These are phyloP conservation scores for Myrmecophaga tridactyla DNA, from an alignment of 2,113 vertebrate genomes.

Conservation along the genomic window DNA sequence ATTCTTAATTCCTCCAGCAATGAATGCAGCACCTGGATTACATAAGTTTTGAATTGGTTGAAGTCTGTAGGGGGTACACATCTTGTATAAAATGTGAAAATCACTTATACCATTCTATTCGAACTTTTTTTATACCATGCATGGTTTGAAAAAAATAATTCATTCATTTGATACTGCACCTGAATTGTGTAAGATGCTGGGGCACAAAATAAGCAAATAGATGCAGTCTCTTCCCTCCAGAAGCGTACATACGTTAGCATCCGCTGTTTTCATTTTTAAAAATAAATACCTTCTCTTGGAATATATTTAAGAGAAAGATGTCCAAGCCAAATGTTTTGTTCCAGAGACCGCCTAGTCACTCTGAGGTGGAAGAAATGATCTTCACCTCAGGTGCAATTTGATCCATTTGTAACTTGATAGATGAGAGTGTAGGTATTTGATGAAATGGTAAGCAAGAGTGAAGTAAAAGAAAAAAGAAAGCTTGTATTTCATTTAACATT, in stretches of 20 bases:
- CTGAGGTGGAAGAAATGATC: background rate
- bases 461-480: background rate
- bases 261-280: background rate
- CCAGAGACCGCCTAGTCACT: background rate
- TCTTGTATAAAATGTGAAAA: background rate
- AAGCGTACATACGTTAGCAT: background rate
- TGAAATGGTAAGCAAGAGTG: background rate
- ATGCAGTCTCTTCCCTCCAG: background rate
- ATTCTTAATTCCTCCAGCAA: background rate
- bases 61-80: background rate
- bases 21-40: background rate
- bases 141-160: background rate
- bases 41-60: background rate
- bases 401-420: background rate
- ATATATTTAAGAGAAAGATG: background rate
- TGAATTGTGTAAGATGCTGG: background rate
- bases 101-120: background rate
- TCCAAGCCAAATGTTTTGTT: conserved; percentile 32
- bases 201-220: background rate
- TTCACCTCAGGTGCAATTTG: background rate
- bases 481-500: background rate
- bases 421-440: background rate
- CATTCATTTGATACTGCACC: background rate
- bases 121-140: background rate
- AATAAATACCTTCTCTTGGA: conserved; percentile 12